Base-by-base conservation (phyloP, 2,797 vertebrate species). In the Myotis myotis region DNA sequence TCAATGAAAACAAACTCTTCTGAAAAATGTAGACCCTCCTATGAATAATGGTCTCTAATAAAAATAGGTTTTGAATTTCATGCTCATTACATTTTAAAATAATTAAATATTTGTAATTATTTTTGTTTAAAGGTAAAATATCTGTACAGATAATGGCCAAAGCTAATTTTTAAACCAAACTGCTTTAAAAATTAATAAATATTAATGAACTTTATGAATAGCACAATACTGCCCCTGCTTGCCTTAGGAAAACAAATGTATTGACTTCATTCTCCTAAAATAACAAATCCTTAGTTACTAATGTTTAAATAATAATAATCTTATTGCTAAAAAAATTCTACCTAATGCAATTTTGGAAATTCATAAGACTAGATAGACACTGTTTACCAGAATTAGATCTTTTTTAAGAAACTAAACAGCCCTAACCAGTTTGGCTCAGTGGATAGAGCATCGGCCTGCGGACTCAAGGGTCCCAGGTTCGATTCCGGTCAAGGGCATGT, bases 101-200 rank as follows among this genome's bases (percentile, higher is more conserved):
- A 96, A 96, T 94, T 90, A 96, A 84, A n/a, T 82, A 96, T 94
- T 96, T 94, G 38, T 68, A 89, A 78, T 55, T 94, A 92, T 82
- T 91, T 97, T 96, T 94, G 89, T 95, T 97, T 97, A 95, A 97
- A 93, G 38, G 83, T 95, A 91, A 97, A 97, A 76, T 87, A 93
- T 94, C 94, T 96, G 47, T 22, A 41, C 88, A 91, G 86, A 84
- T 96, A 96, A 81, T 89, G 87, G 81, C 90, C 84, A 94, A 36
- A 66, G 47, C 84, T 96, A 93, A 30, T 30, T 62, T 62, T 62
- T 30, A 62, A 62, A 88, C 93, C 84, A 94, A 97, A 92, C 76
- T 91, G 96, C 60, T 87, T 89, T 96, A 60, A 89, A 93, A 97
- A 97, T 93, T 95, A 8, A 84, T 97, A 91, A 95, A 96, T 95